These are phyloP conservation scores for Heteropelma amictum DNA, from an alignment of 2,888 invertebrate genomes.

Conservation along the genomic window DNA sequence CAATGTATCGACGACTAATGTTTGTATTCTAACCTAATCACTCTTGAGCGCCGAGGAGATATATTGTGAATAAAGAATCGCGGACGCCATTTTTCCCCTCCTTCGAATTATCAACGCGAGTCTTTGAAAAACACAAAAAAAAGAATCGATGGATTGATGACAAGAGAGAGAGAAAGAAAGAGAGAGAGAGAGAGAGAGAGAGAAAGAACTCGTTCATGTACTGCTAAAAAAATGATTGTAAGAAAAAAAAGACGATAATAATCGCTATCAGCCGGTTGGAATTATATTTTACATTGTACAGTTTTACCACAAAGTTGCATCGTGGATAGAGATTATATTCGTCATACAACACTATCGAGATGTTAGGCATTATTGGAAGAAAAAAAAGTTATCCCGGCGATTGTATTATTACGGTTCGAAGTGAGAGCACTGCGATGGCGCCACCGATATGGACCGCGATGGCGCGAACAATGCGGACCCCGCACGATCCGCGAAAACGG, in stretches of 20 bases:
- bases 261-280: slow-evolving; percentile 74
- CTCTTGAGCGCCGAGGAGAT: slow-evolving; percentile 64
- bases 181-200: slow-evolving; percentile 5
- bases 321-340: slow-evolving; percentile 67
- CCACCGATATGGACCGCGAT: no score
- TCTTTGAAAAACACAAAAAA: not conserved
- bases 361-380: slow-evolving; percentile 49
- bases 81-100: not conserved
- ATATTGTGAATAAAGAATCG: not conserved
- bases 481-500: no score
- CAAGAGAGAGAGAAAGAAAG: not conserved
- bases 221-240: no score
- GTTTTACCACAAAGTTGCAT: slow-evolving; percentile 68
- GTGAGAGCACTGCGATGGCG: slow-evolving; percentile 13
- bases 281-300: slow-evolving; percentile 78
- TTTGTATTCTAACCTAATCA: slow-evolving; percentile 73
- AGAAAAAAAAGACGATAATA: no score
- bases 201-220: slow-evolving; percentile 64
- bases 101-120: not conserved
- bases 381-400: slow-evolving; percentile 1
- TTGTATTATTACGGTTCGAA: not conserved
- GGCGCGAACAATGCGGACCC: slow-evolving; percentile 46
- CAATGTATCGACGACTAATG: slow-evolving; percentile 75
- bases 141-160: not conserved
- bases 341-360: slow-evolving; percentile 50